Evolutionary conservation across 2,888 invertebrate species (phyloP).

Genomic region (Euphydryas editha): DNA sequence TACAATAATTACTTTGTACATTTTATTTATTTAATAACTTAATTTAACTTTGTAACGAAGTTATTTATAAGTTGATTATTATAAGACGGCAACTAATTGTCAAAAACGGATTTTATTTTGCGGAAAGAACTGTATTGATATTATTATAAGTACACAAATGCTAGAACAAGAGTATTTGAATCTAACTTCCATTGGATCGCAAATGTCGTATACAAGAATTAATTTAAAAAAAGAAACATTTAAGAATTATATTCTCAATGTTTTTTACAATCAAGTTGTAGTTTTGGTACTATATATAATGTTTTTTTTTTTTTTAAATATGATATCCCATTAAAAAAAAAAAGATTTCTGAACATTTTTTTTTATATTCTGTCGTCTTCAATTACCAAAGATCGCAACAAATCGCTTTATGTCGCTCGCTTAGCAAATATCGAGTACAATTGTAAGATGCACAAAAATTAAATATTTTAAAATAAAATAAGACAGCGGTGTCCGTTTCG

Average conservation of each 20-base stretch:
- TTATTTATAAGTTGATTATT: constrained; percentile 19
- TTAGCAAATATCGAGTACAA: constrained; percentile 12
- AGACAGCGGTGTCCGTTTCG: constrained; percentile 16
- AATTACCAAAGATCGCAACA: constrained; percentile 22
- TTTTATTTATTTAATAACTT: not conserved
- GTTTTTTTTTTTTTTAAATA: too few relatives aligned
- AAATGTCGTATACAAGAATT: too few relatives aligned
- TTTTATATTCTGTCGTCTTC: not conserved
- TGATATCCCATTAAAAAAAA: too few relatives aligned
- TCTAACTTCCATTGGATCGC: too few relatives aligned
- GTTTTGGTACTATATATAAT: too few relatives aligned
- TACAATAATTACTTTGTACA: constrained; percentile 10
- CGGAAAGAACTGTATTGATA: too few relatives aligned
- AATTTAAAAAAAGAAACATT: too few relatives aligned
- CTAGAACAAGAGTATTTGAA: too few relatives aligned
- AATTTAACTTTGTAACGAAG: constrained; percentile 22
- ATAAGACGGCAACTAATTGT: not conserved
- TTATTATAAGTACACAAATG: too few relatives aligned
- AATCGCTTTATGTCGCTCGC: constrained; percentile 18
- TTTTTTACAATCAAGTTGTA: not conserved
- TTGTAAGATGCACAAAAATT: constrained; percentile 26
- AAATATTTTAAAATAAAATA: constrained; percentile 1
- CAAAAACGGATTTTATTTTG: not conserved
- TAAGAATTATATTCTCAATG: not conserved
- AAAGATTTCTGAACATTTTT: not conserved